These are phyloP conservation scores for Ceriagrion tenellum DNA, from an alignment of 2,888 invertebrate species.

Conservation along the genomic window DNA sequence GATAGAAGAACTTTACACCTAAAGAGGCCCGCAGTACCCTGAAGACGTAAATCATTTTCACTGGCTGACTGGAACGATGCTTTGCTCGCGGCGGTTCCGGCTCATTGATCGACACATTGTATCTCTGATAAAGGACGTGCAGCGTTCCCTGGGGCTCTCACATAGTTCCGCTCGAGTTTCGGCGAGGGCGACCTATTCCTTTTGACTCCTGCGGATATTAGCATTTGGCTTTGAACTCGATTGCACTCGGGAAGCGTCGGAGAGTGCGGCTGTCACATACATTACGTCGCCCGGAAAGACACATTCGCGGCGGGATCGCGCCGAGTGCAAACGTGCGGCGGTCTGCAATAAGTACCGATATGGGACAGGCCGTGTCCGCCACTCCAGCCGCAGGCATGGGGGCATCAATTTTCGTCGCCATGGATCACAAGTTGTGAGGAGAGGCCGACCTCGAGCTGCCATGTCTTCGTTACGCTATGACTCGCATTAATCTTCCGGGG, in stretches of 20 bases:
- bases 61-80: too few relatives aligned
- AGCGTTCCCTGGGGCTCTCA: background rate
- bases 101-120: too few relatives aligned
- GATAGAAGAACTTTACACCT: too few relatives aligned
- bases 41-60: too few relatives aligned
- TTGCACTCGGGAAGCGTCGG: background rate
- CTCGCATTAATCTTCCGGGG: slow-evolving; percentile 17
- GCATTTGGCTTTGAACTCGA: background rate
- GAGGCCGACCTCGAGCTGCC: background rate
- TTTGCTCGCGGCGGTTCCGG: too few relatives aligned
- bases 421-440: background rate
- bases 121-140: too few relatives aligned
- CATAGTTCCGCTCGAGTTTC: background rate
- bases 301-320: background rate
- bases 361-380: background rate
- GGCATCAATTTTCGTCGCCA: slow-evolving; percentile 13
- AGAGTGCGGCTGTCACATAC: background rate
- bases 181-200: background rate
- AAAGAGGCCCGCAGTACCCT: too few relatives aligned
- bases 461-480: background rate
- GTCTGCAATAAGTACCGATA: background rate
- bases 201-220: background rate
- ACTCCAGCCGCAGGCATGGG: background rate
- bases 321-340: background rate
- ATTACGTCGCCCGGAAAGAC: background rate